These are phyloP conservation scores for Cantharis flavilabris DNA, from an alignment of 2,888 invertebrate genomes.

Conservation along the genomic window DNA sequence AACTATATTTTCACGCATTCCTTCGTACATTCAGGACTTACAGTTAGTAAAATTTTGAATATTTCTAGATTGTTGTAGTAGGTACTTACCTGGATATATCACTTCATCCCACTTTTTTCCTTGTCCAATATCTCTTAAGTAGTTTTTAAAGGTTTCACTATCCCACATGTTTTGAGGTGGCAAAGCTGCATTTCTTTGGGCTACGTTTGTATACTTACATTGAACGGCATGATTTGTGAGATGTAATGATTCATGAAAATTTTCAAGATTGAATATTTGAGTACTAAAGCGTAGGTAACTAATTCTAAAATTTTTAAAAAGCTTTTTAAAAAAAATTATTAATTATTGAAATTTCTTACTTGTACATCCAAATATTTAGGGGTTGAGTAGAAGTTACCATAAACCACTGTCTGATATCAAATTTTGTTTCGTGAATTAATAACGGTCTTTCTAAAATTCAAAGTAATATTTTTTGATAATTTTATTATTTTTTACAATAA, in stretches of 20 bases:
- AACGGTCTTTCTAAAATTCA: slow-evolving; percentile 76
- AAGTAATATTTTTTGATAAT: neutral
- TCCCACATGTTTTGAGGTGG: slow-evolving; percentile 97
- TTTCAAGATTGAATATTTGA: slow-evolving; percentile 81
- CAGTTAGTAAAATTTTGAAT: neutral
- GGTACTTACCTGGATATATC: slow-evolving; percentile 74
- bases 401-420: slow-evolving; percentile 96
- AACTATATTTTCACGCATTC: slow-evolving; percentile 58
- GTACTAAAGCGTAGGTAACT: slow-evolving; percentile 92
- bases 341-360: slow-evolving; percentile 57
- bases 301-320: slow-evolving; percentile 63
- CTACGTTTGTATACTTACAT: slow-evolving; percentile 75
- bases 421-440: slow-evolving; percentile 88
- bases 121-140: slow-evolving; percentile 71
- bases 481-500: slow-evolving; percentile 8
- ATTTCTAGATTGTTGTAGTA: slow-evolving; percentile 61
- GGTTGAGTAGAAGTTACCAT: slow-evolving; percentile 89
- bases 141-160: slow-evolving; percentile 74
- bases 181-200: slow-evolving; percentile 73
- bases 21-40: slow-evolving; percentile 28
- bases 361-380: slow-evolving; percentile 90
- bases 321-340: neutral
- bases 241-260: slow-evolving; percentile 92
- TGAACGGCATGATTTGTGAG: slow-evolving; percentile 93
- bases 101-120: slow-evolving; percentile 80